Evolutionary conservation across 2,888 invertebrate species (phyloP), one percentile per base, ranked within the genome.

Genomic region (Eilema sororculum): DNA sequence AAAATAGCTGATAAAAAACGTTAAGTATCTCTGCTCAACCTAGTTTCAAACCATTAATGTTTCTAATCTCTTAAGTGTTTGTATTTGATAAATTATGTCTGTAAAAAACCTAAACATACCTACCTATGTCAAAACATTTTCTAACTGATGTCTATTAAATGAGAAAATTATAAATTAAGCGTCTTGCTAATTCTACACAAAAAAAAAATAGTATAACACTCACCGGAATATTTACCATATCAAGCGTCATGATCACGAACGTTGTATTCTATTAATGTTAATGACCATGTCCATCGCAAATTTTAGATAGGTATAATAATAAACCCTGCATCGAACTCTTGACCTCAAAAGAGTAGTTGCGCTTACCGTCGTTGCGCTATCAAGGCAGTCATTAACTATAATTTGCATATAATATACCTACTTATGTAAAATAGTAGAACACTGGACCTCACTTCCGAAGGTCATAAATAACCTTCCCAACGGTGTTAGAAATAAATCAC

Each of bases 1-100:
- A 57, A 62, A 71, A 65, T 12, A 24, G 41, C 5, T 63, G 68
- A 81, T 62, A 77, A 81, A 78, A 76, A 77, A 74, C 71, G 20
- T 61, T 61, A 65, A 60, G 33, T 56, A 52, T 56, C 60, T 59
- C 64, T 46, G 16, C 59, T 56, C 57, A 71, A 62, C 68, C 62
- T 61, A 56, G 24, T 68, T 72, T 59, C 30, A 62, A 46, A 68
- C 62, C 25, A 65, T 61, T 71, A 65, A 65, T 64, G 24, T 8
- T 8, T 16, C 46, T 67, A 57, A 68, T 65, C 65, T 65, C 33
- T 30, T 71, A 64, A 59, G 65, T 68, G 58, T 68, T 60, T 65
- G 12, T 60, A 61, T 37, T 65, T 71, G 64, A 67, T 60, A 67
- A 64, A 68, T 71, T 60, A 65, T 64, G 64, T 28, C 10, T 25